Conservation (phyloP, 1,140 invertebrate genomes). For the Scaptomyza montana region DNA sequence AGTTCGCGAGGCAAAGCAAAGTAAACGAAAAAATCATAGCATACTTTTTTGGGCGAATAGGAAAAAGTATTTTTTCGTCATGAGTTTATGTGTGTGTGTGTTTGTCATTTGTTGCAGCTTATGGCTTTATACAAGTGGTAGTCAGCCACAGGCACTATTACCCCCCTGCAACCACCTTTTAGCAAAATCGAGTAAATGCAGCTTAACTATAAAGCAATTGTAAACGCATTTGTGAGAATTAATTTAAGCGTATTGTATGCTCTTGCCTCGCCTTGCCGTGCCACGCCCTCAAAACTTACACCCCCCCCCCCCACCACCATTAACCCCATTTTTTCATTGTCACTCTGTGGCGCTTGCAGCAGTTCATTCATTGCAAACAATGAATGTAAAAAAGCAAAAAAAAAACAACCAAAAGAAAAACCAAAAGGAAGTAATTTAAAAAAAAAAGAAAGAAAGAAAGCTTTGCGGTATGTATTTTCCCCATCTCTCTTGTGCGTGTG, state of each 20-base stretch:
- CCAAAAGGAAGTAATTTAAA: constrained; percentile 58
- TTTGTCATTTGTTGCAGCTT: constrained; percentile 70
- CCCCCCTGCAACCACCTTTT: background rate
- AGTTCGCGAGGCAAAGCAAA: background rate
- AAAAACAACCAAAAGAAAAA: constrained; percentile 35
- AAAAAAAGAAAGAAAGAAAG: constrained; percentile 38
- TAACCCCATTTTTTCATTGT: background rate
- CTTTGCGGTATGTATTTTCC: constrained; percentile 19
- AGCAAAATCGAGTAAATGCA: constrained; percentile 27
- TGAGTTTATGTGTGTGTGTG: constrained; percentile 30
- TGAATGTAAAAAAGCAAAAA: constrained; percentile 33
- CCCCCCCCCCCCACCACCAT: constrained; percentile 4
- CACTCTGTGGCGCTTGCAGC: constrained; percentile 23
- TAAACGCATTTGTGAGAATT: constrained; percentile 75
- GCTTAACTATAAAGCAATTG: constrained; percentile 63
- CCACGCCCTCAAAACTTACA: background rate
- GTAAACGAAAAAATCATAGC: constrained; percentile 20
- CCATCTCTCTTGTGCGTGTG: background rate
- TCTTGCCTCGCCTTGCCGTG: constrained; percentile 16
- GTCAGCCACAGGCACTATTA: background rate
- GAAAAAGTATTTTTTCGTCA: constrained; percentile 40
- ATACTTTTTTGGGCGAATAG: constrained; percentile 53
- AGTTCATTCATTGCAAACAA: constrained; percentile 60
- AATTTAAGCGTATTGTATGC: constrained; percentile 44
- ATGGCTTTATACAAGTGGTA: constrained; percentile 52